Base-by-base conservation (phyloP, 2,888 invertebrate species). In the Clivina fossor region DNA sequence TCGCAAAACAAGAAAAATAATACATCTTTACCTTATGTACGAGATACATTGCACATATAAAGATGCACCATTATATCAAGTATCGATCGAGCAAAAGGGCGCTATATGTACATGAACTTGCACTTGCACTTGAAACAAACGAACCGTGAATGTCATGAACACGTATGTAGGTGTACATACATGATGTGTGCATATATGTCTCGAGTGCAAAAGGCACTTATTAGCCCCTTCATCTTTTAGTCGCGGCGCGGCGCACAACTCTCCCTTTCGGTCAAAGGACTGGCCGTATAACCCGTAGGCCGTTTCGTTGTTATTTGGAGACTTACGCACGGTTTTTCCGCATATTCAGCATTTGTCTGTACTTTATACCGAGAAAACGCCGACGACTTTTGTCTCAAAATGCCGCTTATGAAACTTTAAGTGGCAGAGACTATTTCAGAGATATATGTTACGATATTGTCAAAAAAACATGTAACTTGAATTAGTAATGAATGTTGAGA, bases 201-300 rank as follows among this genome's bases (percentile, higher is more conserved):
- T 63, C 62, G 59, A 64, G 64, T 53, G 58, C 60, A 44, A 19
- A 8, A 4, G 35, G 54, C 54, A 60, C 64, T 64, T 63, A 64
- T 63, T 64, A 61, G 51, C 56, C 56, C 58, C 54, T n/a, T n/a
- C n/a, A n/a, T 56, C 61, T 61, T 59, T 60, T 58, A 48, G n/a
- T n/a, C n/a, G n/a, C n/a, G n/a, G n/a, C n/a, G 33, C 59, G 58
- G 59, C 59, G 59, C 59, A 60, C 60, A n/a, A 61, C 62, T 62
- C 59, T 62, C 59, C 59, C 59, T 59, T 60, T 58, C 59, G 48
- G 49, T 35, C 49, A 32, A 56, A 47, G 48, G 47, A 35, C 56
- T 56, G 49, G 15, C 47, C 40, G 40, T 43, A 49, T 35, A 8
- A n/a, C n/a, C n/a, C n/a, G n/a, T n/a, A n/a, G n/a, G n/a, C n/a